Evolutionary conservation across 1,140 invertebrate species (phyloP), one percentile per base, ranked within the genome.

Genomic region (Drosophila sechellia): DNA sequence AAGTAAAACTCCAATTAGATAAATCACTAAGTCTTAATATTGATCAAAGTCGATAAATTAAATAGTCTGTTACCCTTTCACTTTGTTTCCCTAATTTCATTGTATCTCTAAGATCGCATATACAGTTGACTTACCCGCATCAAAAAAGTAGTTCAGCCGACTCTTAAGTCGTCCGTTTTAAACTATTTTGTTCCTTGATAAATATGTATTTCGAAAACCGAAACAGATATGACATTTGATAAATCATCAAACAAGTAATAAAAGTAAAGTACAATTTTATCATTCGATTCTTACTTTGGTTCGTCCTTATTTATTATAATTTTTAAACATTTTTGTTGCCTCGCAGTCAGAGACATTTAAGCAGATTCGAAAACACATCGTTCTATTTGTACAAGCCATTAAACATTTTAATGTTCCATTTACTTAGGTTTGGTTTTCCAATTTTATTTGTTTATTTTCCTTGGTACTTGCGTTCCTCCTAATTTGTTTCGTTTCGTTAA

Each of bases 41-140:
- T 81, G 65, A 68, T 56, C 52, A 64, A 59, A 56, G 48, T 79
- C 65, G 57, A 83, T 80, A 78, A 66, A 52, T 59, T 72, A 68
- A 66, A 74, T 91, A 91, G 89, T 91, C 89, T 91, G 89, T 91
- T 91, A 91, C 89, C 89, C 89, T 78, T 77, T 77, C 61, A 69
- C 40, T 73, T 73, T 73, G 46, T 81, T 69, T 61, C 78, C 78
- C 72, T 52, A 65, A 69, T 77, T 77, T 79, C 53, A 71, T 90
- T 76, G 80, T 65, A 81, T 80, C 77, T 81, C 77, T 57, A 77
- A 60, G 63, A 72, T 81, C 78, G 78, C 78, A 81, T 83, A 76
- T 46, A 60, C 72, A 66, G 68, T 86, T 86, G 65, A 71, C 61
- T 65, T 79, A 69, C 63, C 49, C 75, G 66, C 75, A 81, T 79